Conservation (phyloP, 2,888 invertebrate genomes). For the Chironomus tentans region DNA sequence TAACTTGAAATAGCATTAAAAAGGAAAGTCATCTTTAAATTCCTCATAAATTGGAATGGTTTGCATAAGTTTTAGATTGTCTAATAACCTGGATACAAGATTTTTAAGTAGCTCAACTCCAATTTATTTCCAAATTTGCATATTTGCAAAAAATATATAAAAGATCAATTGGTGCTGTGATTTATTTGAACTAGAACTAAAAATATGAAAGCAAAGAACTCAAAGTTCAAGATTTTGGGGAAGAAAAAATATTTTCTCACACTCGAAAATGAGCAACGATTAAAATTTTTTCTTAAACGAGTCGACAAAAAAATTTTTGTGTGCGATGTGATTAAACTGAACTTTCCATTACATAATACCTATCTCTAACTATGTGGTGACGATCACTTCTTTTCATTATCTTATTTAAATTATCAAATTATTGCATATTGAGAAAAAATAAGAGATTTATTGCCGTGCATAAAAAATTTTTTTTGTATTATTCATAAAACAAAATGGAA, state of each 20-base stretch:
- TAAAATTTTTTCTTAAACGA: neutral
- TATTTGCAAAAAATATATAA: no score
- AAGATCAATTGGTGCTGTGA: no score
- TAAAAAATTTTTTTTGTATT: neutral
- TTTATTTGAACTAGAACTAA: no score
- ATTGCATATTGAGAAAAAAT: neutral
- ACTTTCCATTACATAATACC: conserved; percentile 1
- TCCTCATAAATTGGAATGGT: no score
- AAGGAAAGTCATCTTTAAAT: no score
- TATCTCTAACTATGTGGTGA: neutral
- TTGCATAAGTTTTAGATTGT: no score
- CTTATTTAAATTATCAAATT: neutral
- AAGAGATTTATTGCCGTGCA: neutral
- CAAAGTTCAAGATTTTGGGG: neutral
- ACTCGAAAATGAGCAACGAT: neutral
- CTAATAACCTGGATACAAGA: no score
- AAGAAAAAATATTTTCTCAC: neutral
- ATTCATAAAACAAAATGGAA: neutral
- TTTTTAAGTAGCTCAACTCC: no score
- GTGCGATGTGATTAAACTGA: neutral
- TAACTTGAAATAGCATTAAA: no score
- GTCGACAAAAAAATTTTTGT: neutral
- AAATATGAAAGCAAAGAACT: neutral
- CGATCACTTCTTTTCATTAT: neutral
- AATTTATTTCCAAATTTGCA: no score